Percentiles rank a stretch among this genome's conserved stretches.
phyloP scores from a whole-genome alignment of 1,140 invertebrate genomes.

The Listronotus bonariensis region DNA sequence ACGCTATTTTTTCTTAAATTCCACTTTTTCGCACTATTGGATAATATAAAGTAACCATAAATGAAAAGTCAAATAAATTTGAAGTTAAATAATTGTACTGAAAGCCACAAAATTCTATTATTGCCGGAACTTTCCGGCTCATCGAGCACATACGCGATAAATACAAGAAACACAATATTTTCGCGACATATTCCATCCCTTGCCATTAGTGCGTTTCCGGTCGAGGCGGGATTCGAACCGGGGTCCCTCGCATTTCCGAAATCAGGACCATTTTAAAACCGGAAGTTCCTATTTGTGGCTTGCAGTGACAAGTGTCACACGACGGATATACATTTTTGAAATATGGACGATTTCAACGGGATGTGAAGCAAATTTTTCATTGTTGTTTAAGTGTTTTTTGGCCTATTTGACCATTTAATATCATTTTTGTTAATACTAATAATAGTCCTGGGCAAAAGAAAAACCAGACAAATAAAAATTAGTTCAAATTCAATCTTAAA shows the following conservation, averaged over 20 bases:
- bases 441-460: no score
- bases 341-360: slow-evolving; percentile 24
- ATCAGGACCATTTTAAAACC: slow-evolving; percentile 22
- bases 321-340: slow-evolving; percentile 26
- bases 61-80: no score
- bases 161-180: slow-evolving; percentile 17
- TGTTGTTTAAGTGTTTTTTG: not conserved
- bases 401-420: no score
- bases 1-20: no score
- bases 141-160: slow-evolving; percentile 18
- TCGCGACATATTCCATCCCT: slow-evolving; percentile 13
- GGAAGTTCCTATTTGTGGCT: slow-evolving; percentile 27
- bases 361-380: slow-evolving; percentile 5
- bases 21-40: no score
- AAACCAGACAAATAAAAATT: no score
- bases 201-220: slow-evolving; percentile 24
- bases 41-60: no score
- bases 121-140: slow-evolving; percentile 15
- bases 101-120: no score
- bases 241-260: slow-evolving; percentile 16
- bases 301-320: slow-evolving; percentile 25
- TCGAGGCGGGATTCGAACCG: slow-evolving; percentile 7
- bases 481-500: no score
- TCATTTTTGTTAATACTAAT: no score
- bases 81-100: no score